A percentile compares a stretch with the other conserved stretches of the same genome.
Conservation (phyloP, 30 jellyfish, hydroid and myxozoan genomes). For the Rhopilema esculentum region DNA sequence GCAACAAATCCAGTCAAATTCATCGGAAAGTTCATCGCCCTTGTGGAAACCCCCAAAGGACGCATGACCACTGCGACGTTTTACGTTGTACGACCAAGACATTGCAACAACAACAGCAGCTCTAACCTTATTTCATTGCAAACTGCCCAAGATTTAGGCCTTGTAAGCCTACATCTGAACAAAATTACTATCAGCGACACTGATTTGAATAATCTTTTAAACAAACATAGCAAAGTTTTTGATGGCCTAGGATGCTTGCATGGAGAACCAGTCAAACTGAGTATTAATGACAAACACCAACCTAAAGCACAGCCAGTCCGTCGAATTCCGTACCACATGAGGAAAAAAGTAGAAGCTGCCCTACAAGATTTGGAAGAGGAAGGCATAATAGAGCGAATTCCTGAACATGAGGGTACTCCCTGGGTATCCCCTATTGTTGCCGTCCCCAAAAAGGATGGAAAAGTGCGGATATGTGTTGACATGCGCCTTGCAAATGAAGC, state of each 20-base stretch:
- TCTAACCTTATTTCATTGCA: constrained; percentile 23
- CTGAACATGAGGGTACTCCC: constrained; percentile 51
- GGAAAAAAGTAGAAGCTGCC: constrained; percentile 52
- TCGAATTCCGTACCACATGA: constrained; percentile 67
- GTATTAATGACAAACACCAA: constrained; percentile 10
- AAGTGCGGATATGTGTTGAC: too few relatives aligned
- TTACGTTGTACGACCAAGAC: constrained; percentile 16
- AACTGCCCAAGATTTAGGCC: constrained; percentile 40
- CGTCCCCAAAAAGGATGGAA: constrained; percentile 78
- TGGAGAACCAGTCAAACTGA: constrained; percentile 9
- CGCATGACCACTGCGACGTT: constrained; percentile 29
- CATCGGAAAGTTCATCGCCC: constrained; percentile 19
- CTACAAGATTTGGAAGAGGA: constrained; percentile 49
- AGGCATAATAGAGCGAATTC: constrained; percentile 65
- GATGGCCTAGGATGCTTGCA: constrained; percentile 34
- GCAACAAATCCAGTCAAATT: constrained; percentile 21
- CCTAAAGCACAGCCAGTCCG: constrained; percentile 57
- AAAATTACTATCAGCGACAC: constrained; percentile 14
- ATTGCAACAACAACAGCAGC: too few relatives aligned
- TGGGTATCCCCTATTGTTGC: constrained; percentile 70
- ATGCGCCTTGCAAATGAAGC: constrained; percentile 75
- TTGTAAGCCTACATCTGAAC: constrained; percentile 33
- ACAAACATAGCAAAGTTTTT: constrained; percentile 30
- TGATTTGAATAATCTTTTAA: background rate
- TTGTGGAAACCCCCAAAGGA: constrained; percentile 20